Evolutionary conservation across 2,797 vertebrate species (phyloP).

Genomic region (Helicolenus hilgendorfi): DNA sequence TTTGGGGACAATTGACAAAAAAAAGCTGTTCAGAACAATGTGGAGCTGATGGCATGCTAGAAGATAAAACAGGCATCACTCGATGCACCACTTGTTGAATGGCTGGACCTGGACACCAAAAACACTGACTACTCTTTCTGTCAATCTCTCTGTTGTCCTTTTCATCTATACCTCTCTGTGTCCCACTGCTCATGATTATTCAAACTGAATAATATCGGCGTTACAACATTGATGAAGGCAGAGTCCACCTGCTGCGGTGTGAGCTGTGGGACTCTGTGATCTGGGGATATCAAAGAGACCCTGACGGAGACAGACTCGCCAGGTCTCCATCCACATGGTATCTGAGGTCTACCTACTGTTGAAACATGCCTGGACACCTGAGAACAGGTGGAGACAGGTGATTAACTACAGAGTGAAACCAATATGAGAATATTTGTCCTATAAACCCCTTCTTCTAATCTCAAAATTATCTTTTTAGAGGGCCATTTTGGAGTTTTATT

Average conservation of each 20-base stretch:
- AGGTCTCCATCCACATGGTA: background rate
- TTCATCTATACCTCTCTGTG: background rate
- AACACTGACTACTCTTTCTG: background rate
- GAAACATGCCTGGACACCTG: background rate
- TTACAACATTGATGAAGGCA: constrained; percentile 55
- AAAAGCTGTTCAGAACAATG: background rate
- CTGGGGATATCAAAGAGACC: constrained; percentile 47
- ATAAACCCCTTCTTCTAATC: background rate
- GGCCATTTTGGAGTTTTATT: background rate
- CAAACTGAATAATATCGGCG: constrained; percentile 38
- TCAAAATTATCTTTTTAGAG: background rate
- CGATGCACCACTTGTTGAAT: background rate
- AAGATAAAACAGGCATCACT: background rate
- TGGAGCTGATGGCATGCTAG: background rate
- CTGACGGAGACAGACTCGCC: background rate
- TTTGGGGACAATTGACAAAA: background rate
- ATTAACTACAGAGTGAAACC: background rate
- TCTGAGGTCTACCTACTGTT: constrained; percentile 5
- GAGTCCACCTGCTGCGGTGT: constrained; percentile 38
- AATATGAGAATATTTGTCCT: background rate
- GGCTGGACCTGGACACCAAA: background rate
- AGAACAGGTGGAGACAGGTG: background rate
- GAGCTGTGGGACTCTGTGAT: constrained; percentile 42
- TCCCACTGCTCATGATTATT: constrained; percentile 44
- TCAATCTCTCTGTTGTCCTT: background rate